Conservation (phyloP, 2,888 invertebrate genomes). For the Halocaridina rubra region DNA sequence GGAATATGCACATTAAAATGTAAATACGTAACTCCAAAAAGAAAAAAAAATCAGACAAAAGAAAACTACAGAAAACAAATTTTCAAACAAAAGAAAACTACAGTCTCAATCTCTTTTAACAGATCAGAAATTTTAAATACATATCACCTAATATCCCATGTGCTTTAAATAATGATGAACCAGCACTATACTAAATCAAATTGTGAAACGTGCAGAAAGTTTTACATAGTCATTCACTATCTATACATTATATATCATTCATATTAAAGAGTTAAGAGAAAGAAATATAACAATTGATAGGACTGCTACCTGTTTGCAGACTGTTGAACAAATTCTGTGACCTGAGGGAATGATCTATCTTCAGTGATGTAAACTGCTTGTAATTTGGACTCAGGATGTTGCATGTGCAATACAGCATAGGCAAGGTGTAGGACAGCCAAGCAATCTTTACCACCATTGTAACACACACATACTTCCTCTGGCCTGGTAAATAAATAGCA, state of each 20-base stretch:
- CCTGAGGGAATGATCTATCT: conserved; percentile 84
- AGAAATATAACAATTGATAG: no score
- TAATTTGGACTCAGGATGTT: conserved; percentile 68
- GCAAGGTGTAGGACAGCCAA: conserved; percentile 86
- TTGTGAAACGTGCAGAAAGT: no score
- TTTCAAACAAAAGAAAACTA: neutral
- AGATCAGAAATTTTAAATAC: no score
- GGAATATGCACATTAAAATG: neutral
- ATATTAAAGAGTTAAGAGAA: no score
- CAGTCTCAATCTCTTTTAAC: no score
- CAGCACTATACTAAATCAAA: no score
- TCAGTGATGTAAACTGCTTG: conserved; percentile 85
- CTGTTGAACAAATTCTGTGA: conserved; percentile 82
- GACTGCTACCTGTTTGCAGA: conserved; percentile 75
- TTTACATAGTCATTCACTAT: no score
- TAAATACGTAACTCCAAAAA: neutral
- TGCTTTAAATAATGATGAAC: no score
- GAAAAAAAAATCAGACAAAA: conserved; percentile 13
- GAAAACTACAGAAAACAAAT: neutral
- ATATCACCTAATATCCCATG: no score
- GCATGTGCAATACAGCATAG: conserved; percentile 70
- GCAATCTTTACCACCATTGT: conserved; percentile 99
- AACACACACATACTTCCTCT: conserved; percentile 86
- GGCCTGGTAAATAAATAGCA: conserved; percentile 69
- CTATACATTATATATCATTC: no score